Percentiles rank a stretch among this genome's conserved stretches.
Evolutionary conservation across 2,113 vertebrate species (phyloP).

Genomic region (Halcyon senegalensis): DNA sequence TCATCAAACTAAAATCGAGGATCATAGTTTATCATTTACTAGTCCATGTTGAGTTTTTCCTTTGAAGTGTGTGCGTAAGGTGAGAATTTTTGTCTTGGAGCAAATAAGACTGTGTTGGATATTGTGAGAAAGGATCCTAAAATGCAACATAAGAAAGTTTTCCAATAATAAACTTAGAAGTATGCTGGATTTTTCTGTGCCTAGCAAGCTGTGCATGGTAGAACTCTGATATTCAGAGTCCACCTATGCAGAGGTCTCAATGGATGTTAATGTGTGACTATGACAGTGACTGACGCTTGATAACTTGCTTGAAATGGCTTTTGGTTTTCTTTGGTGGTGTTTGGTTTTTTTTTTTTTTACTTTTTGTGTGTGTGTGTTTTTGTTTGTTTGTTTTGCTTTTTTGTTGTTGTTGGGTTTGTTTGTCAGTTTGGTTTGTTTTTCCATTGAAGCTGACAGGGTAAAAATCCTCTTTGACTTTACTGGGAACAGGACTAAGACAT

Average conservation of each 20-base stretch:
- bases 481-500: neutral
- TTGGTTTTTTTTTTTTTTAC: no score
- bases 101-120: neutral
- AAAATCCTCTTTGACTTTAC: neutral
- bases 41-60: neutral
- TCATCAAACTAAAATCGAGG: neutral
- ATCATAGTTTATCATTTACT: neutral
- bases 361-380: neutral
- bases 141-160: neutral
- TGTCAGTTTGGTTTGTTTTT: neutral
- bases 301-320: neutral
- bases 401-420: neutral
- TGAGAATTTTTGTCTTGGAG: neutral
- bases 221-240: neutral
- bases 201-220: accelerated
- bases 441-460: neutral
- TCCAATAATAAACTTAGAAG: neutral
- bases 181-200: neutral
- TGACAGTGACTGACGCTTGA: neutral
- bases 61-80: neutral
- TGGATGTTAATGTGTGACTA: neutral
- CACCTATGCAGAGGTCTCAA: accelerated
- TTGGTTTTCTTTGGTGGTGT: neutral
- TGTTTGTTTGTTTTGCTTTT: neutral
- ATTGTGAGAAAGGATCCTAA: neutral